phyloP scores from a whole-genome alignment of 2,888 invertebrate species.

The Oithona nana region DNA sequence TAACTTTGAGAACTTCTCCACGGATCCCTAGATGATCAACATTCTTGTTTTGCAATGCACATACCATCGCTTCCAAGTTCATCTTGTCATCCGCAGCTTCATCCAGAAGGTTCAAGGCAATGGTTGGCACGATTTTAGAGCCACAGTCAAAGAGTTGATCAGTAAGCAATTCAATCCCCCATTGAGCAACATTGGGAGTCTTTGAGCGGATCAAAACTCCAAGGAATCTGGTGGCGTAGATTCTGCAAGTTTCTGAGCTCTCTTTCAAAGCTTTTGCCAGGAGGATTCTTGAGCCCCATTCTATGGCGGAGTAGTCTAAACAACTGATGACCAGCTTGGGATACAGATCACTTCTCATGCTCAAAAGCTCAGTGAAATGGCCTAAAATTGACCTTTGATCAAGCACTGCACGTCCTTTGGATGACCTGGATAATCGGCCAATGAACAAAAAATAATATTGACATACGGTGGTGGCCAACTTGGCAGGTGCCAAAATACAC shows the following conservation, averaged over 20 bases:
- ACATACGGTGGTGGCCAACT: slow-evolving; percentile 69
- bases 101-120: slow-evolving; percentile 62
- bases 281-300: slow-evolving; percentile 30
- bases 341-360: slow-evolving; percentile 6
- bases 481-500: slow-evolving; percentile 67
- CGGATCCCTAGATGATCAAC: slow-evolving; percentile 51
- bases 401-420: not conserved
- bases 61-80: slow-evolving; percentile 50
- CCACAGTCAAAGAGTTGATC: slow-evolving; percentile 56
- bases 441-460: slow-evolving; percentile 77
- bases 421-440: slow-evolving; percentile 20
- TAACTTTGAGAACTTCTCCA: slow-evolving; percentile 52
- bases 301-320: slow-evolving; percentile 52
- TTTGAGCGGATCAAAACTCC: slow-evolving; percentile 52
- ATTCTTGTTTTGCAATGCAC: not conserved
- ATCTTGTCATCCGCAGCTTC: slow-evolving; percentile 82
- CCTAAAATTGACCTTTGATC: not conserved
- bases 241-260: slow-evolving; percentile 37
- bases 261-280: slow-evolving; percentile 34
- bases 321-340: slow-evolving; percentile 77
- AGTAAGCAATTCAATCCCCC: slow-evolving; percentile 60
- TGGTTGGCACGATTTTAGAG: slow-evolving; percentile 54
- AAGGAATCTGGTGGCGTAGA: slow-evolving; percentile 81
- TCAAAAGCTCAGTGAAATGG: slow-evolving; percentile 1
- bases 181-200: slow-evolving; percentile 40